Percentiles rank a stretch among this genome's conserved stretches.
Conservation (phyloP, 2,888 invertebrate species). For the Drosophila fungiperda region DNA sequence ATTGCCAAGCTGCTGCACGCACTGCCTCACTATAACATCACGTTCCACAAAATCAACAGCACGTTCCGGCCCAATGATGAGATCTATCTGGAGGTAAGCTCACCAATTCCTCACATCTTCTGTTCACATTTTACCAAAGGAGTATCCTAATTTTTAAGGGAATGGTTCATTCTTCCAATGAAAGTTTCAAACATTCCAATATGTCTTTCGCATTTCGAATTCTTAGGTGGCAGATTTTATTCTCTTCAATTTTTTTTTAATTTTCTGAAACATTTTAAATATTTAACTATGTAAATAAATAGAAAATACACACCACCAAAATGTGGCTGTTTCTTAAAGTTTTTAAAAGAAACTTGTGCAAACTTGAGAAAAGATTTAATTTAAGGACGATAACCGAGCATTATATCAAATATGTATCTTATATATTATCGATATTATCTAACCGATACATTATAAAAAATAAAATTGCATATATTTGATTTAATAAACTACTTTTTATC, state of each 20-base stretch:
- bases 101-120: not conserved
- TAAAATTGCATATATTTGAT: not conserved
- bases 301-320: not conserved
- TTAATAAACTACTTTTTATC: not conserved
- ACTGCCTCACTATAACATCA: slow-evolving; percentile 96
- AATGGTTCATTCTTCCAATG: not conserved
- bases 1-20: slow-evolving; percentile 94
- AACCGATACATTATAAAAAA: not conserved
- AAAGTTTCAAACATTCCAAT: not conserved
- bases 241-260: not conserved
- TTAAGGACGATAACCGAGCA: not conserved
- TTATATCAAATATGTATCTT: no score
- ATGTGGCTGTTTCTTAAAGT: not conserved
- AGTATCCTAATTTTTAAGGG: not conserved
- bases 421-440: not conserved
- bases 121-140: not conserved
- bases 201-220: not conserved
- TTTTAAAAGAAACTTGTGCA: not conserved
- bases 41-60: slow-evolving; percentile 94
- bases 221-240: not conserved
- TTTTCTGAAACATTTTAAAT: not conserved
- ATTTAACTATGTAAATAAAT: not conserved
- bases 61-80: slow-evolving; percentile 96
- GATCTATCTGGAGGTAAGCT: slow-evolving; percentile 93
- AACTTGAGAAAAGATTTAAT: not conserved